Evolutionary conservation across 2,113 vertebrate genomes (phyloP).

Genomic region (Trogon melanurus): DNA sequence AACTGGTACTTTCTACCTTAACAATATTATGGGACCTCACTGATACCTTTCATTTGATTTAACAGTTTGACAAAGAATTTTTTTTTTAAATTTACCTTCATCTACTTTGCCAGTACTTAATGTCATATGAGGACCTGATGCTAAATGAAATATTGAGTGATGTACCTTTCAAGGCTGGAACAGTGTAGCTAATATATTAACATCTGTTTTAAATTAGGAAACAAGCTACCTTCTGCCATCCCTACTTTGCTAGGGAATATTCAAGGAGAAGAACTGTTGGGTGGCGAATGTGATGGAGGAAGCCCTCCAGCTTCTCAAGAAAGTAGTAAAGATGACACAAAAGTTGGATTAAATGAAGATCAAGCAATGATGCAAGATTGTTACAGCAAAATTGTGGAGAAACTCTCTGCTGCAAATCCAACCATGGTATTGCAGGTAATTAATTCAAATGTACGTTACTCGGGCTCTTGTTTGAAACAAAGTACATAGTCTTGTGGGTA

Average conservation of each 20-base stretch:
- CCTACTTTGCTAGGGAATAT: slow-evolving; percentile 94
- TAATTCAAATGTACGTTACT: background rate
- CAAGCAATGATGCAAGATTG: slow-evolving; percentile 99
- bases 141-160: background rate
- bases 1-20: background rate
- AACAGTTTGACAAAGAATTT: background rate
- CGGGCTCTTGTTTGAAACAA: background rate
- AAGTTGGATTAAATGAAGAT: slow-evolving; percentile 90
- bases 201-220: slow-evolving; percentile 75
- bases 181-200: background rate
- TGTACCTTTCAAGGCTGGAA: background rate
- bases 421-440: slow-evolving; percentile 98
- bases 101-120: background rate
- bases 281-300: slow-evolving; percentile 83
- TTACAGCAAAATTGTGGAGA: slow-evolving; percentile 99
- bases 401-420: slow-evolving; percentile 92
- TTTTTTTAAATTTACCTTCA: background rate
- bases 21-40: background rate
- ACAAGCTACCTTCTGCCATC: slow-evolving; percentile 90
- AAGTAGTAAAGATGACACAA: slow-evolving; percentile 83
- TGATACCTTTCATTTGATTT: background rate
- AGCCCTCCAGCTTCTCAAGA: slow-evolving; percentile 86
- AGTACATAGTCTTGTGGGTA: background rate
- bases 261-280: slow-evolving; percentile 88
- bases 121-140: background rate